Evolutionary conservation across 2,113 vertebrate species (phyloP).

Genomic region (Tylochromis polylepis): DNA sequence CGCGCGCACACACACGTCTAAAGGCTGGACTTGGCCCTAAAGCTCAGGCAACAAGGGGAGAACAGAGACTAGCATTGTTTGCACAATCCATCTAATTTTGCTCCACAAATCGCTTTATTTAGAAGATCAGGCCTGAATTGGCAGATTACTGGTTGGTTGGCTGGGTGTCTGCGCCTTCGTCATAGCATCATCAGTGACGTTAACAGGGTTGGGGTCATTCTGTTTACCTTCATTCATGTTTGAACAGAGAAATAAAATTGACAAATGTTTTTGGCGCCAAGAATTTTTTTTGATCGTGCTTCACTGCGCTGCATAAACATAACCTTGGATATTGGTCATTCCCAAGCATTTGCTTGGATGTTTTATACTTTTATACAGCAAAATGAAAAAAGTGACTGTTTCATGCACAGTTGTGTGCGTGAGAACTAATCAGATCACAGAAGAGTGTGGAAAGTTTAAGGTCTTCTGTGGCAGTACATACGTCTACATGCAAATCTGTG

Average conservation of each 20-base stretch:
- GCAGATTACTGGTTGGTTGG: conserved; percentile 45
- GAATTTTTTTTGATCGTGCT: background rate
- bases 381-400: background rate
- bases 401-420: background rate
- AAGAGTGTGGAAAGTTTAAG: background rate
- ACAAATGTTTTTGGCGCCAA: background rate
- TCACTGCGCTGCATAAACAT: background rate
- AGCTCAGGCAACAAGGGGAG: conserved; percentile 4
- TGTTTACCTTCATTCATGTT: background rate
- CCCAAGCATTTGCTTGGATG: too few relatives aligned
- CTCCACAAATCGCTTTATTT: conserved; percentile 53
- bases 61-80: conserved; percentile 65
- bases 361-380: too few relatives aligned
- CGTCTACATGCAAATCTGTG: background rate
- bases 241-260: background rate
- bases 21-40: conserved; percentile 2
- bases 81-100: conserved; percentile 53
- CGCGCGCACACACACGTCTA: background rate
- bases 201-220: background rate
- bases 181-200: conserved; percentile 35
- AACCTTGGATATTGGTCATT: background rate
- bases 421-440: conserved; percentile 20
- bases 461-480: background rate
- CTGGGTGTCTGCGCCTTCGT: conserved; percentile 6
- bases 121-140: conserved; percentile 60